Evolutionary conservation across 2,888 invertebrate genomes (phyloP).

Genomic region (Oscheius sp.): DNA sequence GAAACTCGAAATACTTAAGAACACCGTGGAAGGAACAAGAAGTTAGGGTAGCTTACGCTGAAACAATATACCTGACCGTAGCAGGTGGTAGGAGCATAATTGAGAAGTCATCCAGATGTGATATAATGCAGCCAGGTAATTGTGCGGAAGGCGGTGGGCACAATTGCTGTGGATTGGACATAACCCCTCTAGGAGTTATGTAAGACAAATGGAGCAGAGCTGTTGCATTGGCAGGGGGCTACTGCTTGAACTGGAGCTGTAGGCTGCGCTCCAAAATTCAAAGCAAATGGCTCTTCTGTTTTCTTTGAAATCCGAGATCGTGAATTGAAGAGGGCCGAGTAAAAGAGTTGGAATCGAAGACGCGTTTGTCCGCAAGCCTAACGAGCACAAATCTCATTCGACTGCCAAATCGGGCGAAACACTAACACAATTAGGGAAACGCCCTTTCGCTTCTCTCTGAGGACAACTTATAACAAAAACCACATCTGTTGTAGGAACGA

Average conservation of each 20-base stretch:
- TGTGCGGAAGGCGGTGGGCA: slow-evolving; percentile 35
- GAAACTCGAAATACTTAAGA: not conserved
- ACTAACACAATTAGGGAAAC: slow-evolving; percentile 36
- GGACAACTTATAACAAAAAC: slow-evolving; percentile 15
- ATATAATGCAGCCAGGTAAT: slow-evolving; percentile 35
- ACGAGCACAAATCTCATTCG: slow-evolving; percentile 34
- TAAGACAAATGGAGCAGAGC: slow-evolving; percentile 21
- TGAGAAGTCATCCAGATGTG: slow-evolving; percentile 37
- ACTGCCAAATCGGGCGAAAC: slow-evolving; percentile 39
- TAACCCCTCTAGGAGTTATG: slow-evolving; percentile 33
- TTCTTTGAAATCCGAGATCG: slow-evolving; percentile 40
- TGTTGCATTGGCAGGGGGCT: slow-evolving; percentile 24
- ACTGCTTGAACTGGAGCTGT: not conserved
- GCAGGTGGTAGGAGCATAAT: slow-evolving; percentile 34
- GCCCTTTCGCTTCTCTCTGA: slow-evolving; percentile 17
- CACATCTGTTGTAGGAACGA: not conserved
- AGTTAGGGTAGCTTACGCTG: slow-evolving; percentile 15
- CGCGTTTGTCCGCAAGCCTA: slow-evolving; percentile 31
- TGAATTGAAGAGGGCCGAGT: slow-evolving; percentile 33
- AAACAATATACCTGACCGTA: slow-evolving; percentile 15
- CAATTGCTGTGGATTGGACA: slow-evolving; percentile 35
- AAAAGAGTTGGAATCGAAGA: slow-evolving; percentile 51
- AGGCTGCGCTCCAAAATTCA: not conserved
- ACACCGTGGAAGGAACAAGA: not conserved
- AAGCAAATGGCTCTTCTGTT: slow-evolving; percentile 31